Conservation (phyloP, 2,888 invertebrate species). For the Leptopilina myrica region DNA sequence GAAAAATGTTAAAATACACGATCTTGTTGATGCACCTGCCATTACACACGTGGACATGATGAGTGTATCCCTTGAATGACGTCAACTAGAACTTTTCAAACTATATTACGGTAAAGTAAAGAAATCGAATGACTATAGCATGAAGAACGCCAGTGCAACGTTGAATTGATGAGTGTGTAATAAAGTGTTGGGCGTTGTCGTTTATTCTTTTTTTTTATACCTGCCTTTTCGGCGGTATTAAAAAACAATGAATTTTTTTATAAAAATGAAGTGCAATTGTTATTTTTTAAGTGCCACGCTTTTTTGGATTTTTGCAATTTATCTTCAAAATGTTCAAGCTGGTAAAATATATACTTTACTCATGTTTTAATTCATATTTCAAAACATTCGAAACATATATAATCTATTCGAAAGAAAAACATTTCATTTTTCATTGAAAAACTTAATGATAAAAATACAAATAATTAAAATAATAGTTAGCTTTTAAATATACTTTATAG, state of each 20-base stretch:
- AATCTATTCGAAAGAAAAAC: neutral
- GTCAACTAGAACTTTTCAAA: neutral
- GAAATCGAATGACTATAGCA: constrained; percentile 1
- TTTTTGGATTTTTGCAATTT: constrained; percentile 20
- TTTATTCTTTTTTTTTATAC: neutral
- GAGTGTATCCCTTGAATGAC: neutral
- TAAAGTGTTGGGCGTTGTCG: constrained; percentile 33
- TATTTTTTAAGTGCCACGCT: neutral
- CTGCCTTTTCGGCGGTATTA: constrained; percentile 23
- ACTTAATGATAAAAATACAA: too few relatives aligned
- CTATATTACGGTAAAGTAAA: too few relatives aligned
- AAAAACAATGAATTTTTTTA: neutral
- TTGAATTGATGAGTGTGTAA: neutral
- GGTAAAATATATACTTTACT: neutral
- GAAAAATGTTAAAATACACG: too few relatives aligned
- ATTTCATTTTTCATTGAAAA: neutral
- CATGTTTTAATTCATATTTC: neutral
- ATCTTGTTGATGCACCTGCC: neutral
- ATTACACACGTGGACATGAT: neutral
- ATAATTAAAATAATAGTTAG: too few relatives aligned
- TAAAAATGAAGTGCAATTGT: constrained; percentile 22
- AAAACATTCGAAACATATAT: neutral
- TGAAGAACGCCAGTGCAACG: neutral
- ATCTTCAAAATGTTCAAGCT: constrained; percentile 14
- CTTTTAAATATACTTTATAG: too few relatives aligned